Evolutionary conservation across 1,140 invertebrate species (phyloP).

Genomic region (Drosophila sulfurigaster): DNA sequence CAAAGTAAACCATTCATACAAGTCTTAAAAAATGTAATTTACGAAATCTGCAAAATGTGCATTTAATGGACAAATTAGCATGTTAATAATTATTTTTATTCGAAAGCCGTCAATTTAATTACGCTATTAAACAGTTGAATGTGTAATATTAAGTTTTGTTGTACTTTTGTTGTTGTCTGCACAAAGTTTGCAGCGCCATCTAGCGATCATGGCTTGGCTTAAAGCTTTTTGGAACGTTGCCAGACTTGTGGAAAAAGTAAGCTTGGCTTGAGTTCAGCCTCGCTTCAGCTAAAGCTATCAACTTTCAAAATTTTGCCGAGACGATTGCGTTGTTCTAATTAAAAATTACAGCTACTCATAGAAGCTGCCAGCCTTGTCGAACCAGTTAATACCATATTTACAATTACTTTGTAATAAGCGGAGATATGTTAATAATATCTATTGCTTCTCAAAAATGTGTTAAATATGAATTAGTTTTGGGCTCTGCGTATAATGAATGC

Average conservation of each 20-base stretch:
- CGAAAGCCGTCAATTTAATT: slow-evolving; percentile 28
- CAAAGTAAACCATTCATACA: neutral
- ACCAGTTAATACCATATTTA: neutral
- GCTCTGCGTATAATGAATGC: neutral
- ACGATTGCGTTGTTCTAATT: slow-evolving; percentile 15
- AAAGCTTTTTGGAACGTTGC: slow-evolving; percentile 43
- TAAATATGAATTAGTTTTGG: neutral
- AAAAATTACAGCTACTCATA: neutral
- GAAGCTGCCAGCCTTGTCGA: neutral
- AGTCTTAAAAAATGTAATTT: neutral
- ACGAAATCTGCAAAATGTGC: neutral
- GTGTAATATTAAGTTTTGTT: slow-evolving; percentile 39
- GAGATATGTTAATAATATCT: neutral
- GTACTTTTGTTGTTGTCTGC: neutral
- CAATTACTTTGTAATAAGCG: neutral
- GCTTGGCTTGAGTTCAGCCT: neutral
- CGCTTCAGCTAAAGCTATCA: slow-evolving; percentile 1
- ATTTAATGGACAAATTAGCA: slow-evolving; percentile 7
- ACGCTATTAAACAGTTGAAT: slow-evolving; percentile 55
- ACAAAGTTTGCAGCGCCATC: slow-evolving; percentile 45
- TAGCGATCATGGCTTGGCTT: slow-evolving; percentile 35
- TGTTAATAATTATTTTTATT: slow-evolving; percentile 13
- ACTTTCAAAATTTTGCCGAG: neutral
- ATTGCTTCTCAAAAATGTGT: neutral
- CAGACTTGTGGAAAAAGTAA: slow-evolving; percentile 15